Percentiles rank a stretch among this genome's conserved stretches.
These are phyloP conservation scores for Probosciger aterrimus DNA, from an alignment of 2,113 vertebrate genomes.

Conservation along the genomic window DNA sequence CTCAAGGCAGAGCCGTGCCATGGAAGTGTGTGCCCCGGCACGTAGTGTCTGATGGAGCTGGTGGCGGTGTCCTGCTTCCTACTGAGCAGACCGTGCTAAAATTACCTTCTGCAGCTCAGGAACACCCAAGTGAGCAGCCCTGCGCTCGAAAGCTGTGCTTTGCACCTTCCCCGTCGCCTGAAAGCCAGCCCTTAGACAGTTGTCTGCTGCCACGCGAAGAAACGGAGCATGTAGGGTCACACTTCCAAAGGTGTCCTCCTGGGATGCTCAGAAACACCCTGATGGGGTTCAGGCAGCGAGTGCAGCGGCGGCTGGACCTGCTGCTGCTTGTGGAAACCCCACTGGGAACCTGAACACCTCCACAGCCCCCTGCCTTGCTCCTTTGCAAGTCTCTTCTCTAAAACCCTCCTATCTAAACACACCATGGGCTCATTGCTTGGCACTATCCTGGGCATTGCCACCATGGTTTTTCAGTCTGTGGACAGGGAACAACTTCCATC, in stretches of 20 bases:
- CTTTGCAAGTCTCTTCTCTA: background rate
- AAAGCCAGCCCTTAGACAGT: background rate
- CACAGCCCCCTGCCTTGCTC: background rate
- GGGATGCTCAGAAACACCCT: background rate
- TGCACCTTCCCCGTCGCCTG: background rate
- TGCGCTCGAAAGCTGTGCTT: background rate
- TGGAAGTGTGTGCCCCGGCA: background rate
- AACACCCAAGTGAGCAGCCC: background rate
- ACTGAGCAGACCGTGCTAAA: background rate
- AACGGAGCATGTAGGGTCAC: rapidly evolving
- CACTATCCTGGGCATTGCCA: background rate
- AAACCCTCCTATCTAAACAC: background rate
- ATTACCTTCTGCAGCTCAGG: background rate
- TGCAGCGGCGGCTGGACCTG: background rate
- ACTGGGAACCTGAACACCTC: background rate
- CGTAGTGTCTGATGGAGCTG: background rate
- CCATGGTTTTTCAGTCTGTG: background rate
- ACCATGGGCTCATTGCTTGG: background rate
- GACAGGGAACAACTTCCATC: background rate
- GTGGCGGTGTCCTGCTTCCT: background rate
- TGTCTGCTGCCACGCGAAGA: background rate
- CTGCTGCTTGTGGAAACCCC: background rate
- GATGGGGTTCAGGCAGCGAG: background rate
- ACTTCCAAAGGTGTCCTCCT: background rate
- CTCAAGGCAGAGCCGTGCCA: background rate